Base-by-base conservation (phyloP, 2,888 invertebrate species). In the Drosophila antonietae region DNA sequence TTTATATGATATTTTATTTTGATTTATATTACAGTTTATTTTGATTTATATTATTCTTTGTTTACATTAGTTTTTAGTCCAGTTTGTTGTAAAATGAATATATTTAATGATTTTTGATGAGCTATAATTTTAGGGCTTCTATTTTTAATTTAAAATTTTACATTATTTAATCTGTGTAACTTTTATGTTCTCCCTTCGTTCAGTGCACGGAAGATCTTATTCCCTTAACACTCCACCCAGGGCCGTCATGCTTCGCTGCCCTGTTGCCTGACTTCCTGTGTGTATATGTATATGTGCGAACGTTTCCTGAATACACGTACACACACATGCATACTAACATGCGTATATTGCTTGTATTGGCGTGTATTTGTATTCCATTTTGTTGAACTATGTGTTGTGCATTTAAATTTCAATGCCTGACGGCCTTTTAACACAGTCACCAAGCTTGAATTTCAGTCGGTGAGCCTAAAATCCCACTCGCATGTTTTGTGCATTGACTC, bases 341-440 rank as follows among this genome's bases (percentile, higher is more conserved):
- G n/a, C 39, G 20, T 44, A 14, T 14, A 47, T n/a, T 31, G 12
- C 31, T 33, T 63, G 23, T 74, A 18, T 18, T n/a, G 39, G 44
- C 66, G 39, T 59, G 14, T 52, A n/a, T 52, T 35, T 69, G 57
- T 51, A 68, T 76, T 70, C 66, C 64, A 75, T 80, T 61, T 78
- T 65, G 15, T 67, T 65, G 52, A 74, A 80, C 88, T 87, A 84
- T 87, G 75, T 74, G 88, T 71, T 88, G 88, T 75, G 89, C 89
- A 86, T 89, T 89, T 88, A 84, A 89, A 86, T 89, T 89, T 82
- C 71, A 73, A 71, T 84, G 82, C 68, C 82, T 80, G 70, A 55
- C 65, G 78, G 82, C 89, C 41, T 66, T 71, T 70, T 71, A 70
- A 56, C 53, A 68, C 53, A 44, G 12, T 37, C 53, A 52, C 58